A percentile compares a stretch with the other conserved stretches of the same genome.
Conservation (phyloP, 2,113 vertebrate genomes). For the Eclectus roratus region DNA sequence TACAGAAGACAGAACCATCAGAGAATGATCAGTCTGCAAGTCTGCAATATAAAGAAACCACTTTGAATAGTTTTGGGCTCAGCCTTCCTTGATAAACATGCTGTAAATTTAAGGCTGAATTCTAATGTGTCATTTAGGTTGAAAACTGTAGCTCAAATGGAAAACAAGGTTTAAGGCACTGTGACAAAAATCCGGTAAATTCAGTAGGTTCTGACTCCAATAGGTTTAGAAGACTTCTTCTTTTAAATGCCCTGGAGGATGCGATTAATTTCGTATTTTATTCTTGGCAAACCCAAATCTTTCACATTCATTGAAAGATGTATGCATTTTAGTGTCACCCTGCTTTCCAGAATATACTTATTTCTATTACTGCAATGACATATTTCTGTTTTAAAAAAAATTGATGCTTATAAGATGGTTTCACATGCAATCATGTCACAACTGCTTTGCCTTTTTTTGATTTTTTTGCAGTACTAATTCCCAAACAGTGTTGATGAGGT, state of each 20-base stretch:
- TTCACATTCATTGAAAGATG: background rate
- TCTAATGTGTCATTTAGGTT: background rate
- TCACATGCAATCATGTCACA: background rate
- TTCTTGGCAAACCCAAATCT: background rate
- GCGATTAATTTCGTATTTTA: background rate
- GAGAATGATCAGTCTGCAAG: background rate
- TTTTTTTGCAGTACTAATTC: background rate
- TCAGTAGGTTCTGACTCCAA: background rate
- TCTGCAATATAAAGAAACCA: background rate
- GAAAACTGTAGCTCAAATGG: background rate
- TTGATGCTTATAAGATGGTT: background rate
- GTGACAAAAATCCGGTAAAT: background rate
- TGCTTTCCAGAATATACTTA: background rate
- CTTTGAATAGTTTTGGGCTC: background rate
- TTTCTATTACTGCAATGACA: background rate
- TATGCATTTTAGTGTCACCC: background rate
- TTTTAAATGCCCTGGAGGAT: background rate
- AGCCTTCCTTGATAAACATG: background rate
- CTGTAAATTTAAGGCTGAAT: background rate
- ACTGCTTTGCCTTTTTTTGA: background rate
- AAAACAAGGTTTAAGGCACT: background rate
- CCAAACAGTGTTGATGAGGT: background rate
- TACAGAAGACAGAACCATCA: background rate
- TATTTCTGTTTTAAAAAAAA: background rate
- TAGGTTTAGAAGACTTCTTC: background rate